Base-by-base conservation (phyloP, 2,888 invertebrate genomes). In the Cremastinae sp. region DNA sequence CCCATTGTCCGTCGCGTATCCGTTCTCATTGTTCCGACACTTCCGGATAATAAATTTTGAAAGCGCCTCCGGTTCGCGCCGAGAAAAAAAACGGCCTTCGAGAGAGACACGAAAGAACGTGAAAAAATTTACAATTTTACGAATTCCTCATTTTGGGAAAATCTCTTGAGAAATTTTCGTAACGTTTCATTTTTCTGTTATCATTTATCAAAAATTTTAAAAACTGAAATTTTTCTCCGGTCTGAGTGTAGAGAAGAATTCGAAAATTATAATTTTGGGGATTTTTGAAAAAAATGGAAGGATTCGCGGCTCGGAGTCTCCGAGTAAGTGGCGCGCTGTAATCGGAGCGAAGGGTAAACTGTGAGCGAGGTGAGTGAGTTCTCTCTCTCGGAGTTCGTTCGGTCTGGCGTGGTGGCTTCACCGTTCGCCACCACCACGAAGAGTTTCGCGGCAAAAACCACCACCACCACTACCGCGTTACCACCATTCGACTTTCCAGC, bases 281-380 rank as follows among this genome's bases (percentile, higher is more conserved):
- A 28, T 28, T 28, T 28, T 28, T 28, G 28, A 5, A 61, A 14
- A 47, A 47, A 12, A 14, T 28, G 45, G 28, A 28, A 28, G 28
- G 65, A 74, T 45, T 61, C 10, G 45, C 37, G 35, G 61, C 49
- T 35, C 49, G 37, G 28, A 28, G 28, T 28, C 2, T 28, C n/a
- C 4, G 28, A 14, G 43, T 22, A 14, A 45, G 47, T 12, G 35
- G 28, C 16, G 47, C 35, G 61, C 77, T 69, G 75, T 74, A 82
- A 84, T 80, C 81, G 73, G 79, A 81, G 80, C 81, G 82, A 79
- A 84, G 84, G 85, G 85, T 83, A 81, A 84, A 82, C 70, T 70
- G 70, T 78, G 83, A 79, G 79, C 85, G 81, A 84, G 84, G 82
- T 83, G 81, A 81, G 80, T 79, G 74, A 75, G 78, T 78, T 47